phyloP scores from a whole-genome alignment of 2,888 invertebrate species.

The Choristoneura rosaceana region DNA sequence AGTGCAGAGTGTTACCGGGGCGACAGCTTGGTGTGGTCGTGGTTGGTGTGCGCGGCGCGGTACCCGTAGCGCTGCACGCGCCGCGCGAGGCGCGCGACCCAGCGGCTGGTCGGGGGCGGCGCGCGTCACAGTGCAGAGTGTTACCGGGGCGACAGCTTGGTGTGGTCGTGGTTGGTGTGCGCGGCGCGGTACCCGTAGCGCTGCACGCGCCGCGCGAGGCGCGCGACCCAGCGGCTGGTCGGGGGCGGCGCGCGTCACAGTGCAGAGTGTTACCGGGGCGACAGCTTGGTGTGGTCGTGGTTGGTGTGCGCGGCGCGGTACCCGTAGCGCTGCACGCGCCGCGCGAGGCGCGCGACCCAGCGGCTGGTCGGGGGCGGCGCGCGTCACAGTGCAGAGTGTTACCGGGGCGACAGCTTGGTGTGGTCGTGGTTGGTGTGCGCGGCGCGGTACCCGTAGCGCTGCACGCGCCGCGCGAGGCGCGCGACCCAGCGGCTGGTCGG shows the following conservation, averaged over 20 bases:
- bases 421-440: too few species aligned
- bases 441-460: too few species aligned
- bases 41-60: slow-evolving; percentile 92
- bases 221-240: slow-evolving; percentile 97
- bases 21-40: slow-evolving; percentile 73
- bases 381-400: too few species aligned
- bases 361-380: slow-evolving; percentile 94
- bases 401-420: too few species aligned
- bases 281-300: slow-evolving; percentile 74
- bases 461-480: too few species aligned
- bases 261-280: slow-evolving; percentile 52
- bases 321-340: slow-evolving; percentile 96
- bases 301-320: slow-evolving; percentile 94
- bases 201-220: slow-evolving; percentile 96
- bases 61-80: slow-evolving; percentile 97
- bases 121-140: slow-evolving; percentile 86
- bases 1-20: slow-evolving; percentile 83
- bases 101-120: slow-evolving; percentile 95
- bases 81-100: slow-evolving; percentile 96
- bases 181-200: slow-evolving; percentile 97
- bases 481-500: too few species aligned
- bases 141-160: slow-evolving; percentile 66
- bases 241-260: slow-evolving; percentile 93
- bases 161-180: slow-evolving; percentile 85
- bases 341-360: slow-evolving; percentile 96